These are phyloP conservation scores for Chromobotia macracanthus DNA, from an alignment of 2,797 vertebrate species.

Conservation along the genomic window DNA sequence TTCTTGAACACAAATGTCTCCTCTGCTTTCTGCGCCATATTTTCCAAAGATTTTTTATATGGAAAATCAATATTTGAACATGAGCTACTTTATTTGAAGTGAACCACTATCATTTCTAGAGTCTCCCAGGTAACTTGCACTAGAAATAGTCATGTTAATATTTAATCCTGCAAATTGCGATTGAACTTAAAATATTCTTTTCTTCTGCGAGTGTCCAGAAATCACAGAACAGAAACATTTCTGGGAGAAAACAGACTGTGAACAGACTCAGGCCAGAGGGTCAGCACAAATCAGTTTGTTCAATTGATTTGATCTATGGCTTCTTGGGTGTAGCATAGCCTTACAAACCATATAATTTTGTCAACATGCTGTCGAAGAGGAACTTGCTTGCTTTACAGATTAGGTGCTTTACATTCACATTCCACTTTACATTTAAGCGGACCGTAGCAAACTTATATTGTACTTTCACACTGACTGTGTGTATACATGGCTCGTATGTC, in stretches of 20 bases:
- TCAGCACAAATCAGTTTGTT: constrained; percentile 1
- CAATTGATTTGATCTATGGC: constrained; percentile 27
- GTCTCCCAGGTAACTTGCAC: neutral
- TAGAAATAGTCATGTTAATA: neutral
- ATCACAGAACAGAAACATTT: constrained; percentile 9
- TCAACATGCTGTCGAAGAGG: neutral
- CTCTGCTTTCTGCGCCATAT: neutral
- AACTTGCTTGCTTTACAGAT: neutral
- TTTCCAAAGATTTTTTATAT: neutral
- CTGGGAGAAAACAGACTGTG: constrained; percentile 21
- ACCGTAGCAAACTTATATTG: too few relatives aligned
- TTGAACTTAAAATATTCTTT: constrained; percentile 6
- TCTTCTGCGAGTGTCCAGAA: constrained; percentile 2
- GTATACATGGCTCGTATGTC: neutral
- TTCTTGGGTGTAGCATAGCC: neutral
- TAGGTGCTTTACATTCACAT: neutral
- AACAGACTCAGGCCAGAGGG: neutral
- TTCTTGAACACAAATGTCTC: neutral
- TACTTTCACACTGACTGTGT: too few relatives aligned
- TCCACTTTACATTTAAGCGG: too few relatives aligned
- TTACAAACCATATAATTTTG: neutral
- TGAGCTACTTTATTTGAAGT: neutral
- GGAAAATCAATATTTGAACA: constrained; percentile 3
- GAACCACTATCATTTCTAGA: neutral
- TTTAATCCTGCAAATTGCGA: neutral